phyloP scores from a whole-genome alignment of 2,113 vertebrate species.

The Sceloporus undulatus region DNA sequence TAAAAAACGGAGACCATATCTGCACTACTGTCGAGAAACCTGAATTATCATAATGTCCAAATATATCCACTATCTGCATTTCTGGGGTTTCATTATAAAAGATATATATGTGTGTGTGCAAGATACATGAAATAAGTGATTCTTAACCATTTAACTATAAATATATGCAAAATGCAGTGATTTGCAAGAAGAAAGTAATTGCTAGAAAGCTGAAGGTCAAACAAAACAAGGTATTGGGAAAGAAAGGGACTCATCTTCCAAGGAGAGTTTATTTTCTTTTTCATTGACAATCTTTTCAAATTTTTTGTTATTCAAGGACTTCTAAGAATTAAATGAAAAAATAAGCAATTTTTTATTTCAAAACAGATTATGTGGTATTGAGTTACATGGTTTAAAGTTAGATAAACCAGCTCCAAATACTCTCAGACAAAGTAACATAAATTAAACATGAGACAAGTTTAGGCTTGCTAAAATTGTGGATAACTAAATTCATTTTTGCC shows the following conservation, averaged over 20 bases:
- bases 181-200: neutral
- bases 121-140: neutral
- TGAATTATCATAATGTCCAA: neutral
- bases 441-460: conserved; percentile 77
- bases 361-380: conserved; percentile 67
- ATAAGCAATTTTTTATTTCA: conserved; percentile 74
- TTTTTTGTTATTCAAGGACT: conserved; percentile 58
- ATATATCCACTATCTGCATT: neutral
- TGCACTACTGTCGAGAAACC: too few species aligned
- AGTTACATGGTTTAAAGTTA: conserved; percentile 68
- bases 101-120: neutral
- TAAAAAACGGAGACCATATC: too few species aligned
- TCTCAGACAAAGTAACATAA: conserved; percentile 74
- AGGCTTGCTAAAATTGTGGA: conserved; percentile 69
- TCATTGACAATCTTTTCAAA: conserved; percentile 56
- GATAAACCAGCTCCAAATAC: conserved; percentile 60
- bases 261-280: conserved; percentile 51
- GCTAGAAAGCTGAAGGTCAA: conserved; percentile 23
- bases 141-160: conserved; percentile 13
- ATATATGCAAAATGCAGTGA: neutral
- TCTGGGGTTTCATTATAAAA: neutral
- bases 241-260: conserved; percentile 53
- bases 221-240: conserved; percentile 32
- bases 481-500: conserved; percentile 65
- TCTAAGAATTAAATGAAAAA: conserved; percentile 72